These are phyloP conservation scores for Esox masquinongy DNA, from an alignment of 2,797 vertebrate species.

Conservation along the genomic window DNA sequence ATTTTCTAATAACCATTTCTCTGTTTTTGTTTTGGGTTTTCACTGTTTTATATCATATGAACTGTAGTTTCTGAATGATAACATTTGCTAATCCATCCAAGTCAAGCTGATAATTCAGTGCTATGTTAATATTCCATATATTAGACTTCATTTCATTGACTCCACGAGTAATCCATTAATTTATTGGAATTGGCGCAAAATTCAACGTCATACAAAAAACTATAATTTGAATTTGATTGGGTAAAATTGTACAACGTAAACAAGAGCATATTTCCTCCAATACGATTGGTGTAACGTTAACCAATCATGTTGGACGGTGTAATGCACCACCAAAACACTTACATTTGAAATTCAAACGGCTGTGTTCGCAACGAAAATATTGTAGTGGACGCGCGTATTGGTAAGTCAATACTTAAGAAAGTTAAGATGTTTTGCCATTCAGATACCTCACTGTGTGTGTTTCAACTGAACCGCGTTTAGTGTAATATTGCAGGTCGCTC, in stretches of 20 bases:
- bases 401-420: neutral
- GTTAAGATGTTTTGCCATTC: neutral
- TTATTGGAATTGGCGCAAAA: neutral
- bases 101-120: neutral
- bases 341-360: constrained; percentile 73
- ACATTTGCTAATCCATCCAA: no score
- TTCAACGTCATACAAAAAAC: neutral
- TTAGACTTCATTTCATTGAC: neutral
- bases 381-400: neutral
- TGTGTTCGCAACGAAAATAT: neutral
- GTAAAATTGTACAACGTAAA: neutral
- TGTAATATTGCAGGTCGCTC: neutral
- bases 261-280: neutral
- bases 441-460: no score
- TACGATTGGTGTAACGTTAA: constrained; percentile 9
- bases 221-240: neutral
- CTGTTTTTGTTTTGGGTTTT: no score
- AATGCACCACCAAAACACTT: constrained; percentile 47
- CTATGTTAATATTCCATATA: neutral
- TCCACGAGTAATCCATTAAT: neutral
- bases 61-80: no score
- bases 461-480: neutral
- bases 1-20: no score
- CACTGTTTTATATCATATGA: no score
- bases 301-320: constrained; percentile 56